Evolutionary conservation across 2,797 vertebrate genomes (phyloP), one percentile per base, ranked within the genome.

Genomic region (Fistularia commersonii): DNA sequence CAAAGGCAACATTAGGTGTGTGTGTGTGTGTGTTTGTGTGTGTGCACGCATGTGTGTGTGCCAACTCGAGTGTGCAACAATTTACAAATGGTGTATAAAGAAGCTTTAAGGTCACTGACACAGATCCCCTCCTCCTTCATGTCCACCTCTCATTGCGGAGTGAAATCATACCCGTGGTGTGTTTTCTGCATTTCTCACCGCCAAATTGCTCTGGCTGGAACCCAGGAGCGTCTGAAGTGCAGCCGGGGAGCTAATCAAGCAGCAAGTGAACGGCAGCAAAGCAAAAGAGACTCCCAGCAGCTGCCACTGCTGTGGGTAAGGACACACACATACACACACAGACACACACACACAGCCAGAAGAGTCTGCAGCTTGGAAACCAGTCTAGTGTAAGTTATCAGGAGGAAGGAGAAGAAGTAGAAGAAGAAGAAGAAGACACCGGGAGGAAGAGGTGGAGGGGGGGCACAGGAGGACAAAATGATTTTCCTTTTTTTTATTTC

Each of bases 101-200:
- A 76, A 65, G 69, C 57, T 74, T 74, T 80, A 74, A 70, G 71
- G 74, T 82, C 76, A 77, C 61, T 74, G 61, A 73, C 76, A 76
- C 57, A 57, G n/a, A 48, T 41, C 46, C 45, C 41, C 39, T 12
- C 1, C 32, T 45, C n/a, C 50, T 38, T 35, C 11, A 57, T 41
- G 56, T 46, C 59, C 57, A 54, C 54, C 55, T 71, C 58, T 77
- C 57, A 66, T 60, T 70, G 59, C 69, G 74, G 43, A 32, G 57
- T 67, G 68, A 80, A 70, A 76, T 77, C 76, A 76, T 50, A 83
- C 69, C 59, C 52, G 15, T 81, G 71, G 64, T 68, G 60, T 63
- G 53, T 70, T 76, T 76, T 70, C 74, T 66, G 59, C 60, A 57
- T 79, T 72, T 76, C 58, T 65, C 69, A 61, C 66, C 33, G 43